phyloP scores from a whole-genome alignment of 2,113 vertebrate species.

The Dicentrarchus labrax region DNA sequence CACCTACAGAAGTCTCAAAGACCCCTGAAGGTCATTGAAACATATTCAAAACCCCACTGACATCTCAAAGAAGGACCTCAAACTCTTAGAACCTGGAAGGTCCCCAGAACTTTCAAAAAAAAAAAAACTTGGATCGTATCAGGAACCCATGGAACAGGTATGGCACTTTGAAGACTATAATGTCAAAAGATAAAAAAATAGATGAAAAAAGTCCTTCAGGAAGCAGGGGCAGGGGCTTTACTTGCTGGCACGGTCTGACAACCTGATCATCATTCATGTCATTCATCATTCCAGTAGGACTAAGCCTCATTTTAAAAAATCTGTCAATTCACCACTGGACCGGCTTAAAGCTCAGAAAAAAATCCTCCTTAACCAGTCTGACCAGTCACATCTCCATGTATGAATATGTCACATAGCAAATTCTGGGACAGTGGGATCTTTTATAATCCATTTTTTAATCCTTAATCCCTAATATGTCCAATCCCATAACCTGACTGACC shows the following conservation, averaged over 20 bases:
- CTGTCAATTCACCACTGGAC: constrained; percentile 53
- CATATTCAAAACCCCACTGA: not conserved
- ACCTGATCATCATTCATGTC: constrained; percentile 59
- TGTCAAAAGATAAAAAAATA: constrained; percentile 38
- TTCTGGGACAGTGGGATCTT: constrained; percentile 43
- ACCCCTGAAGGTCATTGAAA: not conserved
- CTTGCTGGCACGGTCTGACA: constrained; percentile 44
- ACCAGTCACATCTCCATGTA: constrained; percentile 69
- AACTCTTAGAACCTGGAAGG: not conserved
- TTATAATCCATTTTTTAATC: constrained; percentile 77
- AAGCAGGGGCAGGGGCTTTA: constrained; percentile 38
- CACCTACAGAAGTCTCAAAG: not conserved
- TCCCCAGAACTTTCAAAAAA: too few relatives aligned
- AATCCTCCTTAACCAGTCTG: constrained; percentile 68
- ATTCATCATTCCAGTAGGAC: constrained; percentile 54
- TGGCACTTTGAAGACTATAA: constrained; percentile 28
- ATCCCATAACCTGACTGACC: constrained; percentile 74
- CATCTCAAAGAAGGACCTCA: not conserved
- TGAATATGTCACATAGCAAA: constrained; percentile 67
- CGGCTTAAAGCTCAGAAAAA: constrained; percentile 62
- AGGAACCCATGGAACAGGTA: not conserved
- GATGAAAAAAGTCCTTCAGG: constrained; percentile 20
- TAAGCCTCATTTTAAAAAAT: constrained; percentile 61
- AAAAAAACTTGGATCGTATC: not conserved
- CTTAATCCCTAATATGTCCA: constrained; percentile 76